These are phyloP conservation scores for Xenus cinereus DNA, from an alignment of 2,113 vertebrate genomes.

Conservation along the genomic window DNA sequence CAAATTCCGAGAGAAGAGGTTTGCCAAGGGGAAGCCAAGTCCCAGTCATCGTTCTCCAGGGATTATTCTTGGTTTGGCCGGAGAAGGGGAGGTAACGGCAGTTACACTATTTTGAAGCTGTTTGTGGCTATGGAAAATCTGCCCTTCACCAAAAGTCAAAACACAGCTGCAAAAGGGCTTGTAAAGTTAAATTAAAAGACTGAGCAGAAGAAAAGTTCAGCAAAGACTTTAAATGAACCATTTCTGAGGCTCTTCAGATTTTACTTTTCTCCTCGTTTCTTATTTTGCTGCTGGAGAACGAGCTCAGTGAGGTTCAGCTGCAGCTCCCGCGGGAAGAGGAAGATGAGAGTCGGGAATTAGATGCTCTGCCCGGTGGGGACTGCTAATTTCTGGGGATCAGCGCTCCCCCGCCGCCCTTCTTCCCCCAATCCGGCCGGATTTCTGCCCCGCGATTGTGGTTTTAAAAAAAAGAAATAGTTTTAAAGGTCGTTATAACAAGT, in stretches of 20 bases:
- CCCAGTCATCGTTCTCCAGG: neutral
- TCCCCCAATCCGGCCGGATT: fast-evolving
- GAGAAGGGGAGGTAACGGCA: neutral
- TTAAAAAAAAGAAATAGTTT: neutral
- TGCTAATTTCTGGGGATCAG: fast-evolving
- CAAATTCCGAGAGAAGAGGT: neutral
- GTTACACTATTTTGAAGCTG: neutral
- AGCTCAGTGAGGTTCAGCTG: neutral
- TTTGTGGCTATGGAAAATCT: neutral
- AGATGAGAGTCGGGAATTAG: fast-evolving
- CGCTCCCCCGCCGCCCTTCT: neutral
- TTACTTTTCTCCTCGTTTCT: neutral
- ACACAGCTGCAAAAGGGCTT: neutral
- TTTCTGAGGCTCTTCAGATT: neutral
- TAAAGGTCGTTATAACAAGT: neutral
- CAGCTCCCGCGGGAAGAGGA: fast-evolving
- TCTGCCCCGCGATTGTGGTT: neutral
- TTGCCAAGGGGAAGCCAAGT: neutral
- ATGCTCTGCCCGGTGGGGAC: fast-evolving
- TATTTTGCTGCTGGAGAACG: fast-evolving
- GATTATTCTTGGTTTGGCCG: neutral
- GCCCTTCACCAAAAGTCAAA: neutral
- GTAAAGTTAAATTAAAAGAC: neutral
- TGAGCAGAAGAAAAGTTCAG: neutral
- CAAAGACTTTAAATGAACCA: neutral